Base-by-base conservation (phyloP, 2,797 vertebrate species). In the Poecilia velifera region DNA sequence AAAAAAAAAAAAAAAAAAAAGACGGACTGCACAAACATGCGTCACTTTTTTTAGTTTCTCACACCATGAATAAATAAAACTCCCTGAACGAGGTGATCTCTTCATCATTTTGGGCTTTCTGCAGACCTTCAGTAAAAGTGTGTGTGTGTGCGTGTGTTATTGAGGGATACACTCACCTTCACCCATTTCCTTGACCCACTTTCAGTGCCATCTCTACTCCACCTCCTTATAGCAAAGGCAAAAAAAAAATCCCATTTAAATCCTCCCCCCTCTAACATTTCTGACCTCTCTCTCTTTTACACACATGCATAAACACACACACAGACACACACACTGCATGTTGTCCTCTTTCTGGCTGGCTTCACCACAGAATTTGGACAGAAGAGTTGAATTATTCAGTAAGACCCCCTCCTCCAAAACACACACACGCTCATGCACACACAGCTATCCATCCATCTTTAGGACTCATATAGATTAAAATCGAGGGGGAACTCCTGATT, bases 351-450 rank as follows among this genome's bases (percentile, higher is more conserved):
- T 94, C 91, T 88, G 91, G 91, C 88, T 91, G 90, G 90, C 89
- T 94, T 92, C 92, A 93, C 91, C 82, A 87, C 87, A 87, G 92
- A 93, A 89, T 90, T 93, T 91, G 88, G 89, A 88, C 84, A 92
- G 90, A 90, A 82, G 82, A 89, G 81, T 88, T 95, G 91, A 95
- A 95, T 95, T 93, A 96, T 96, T 95, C 93, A 95, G 82, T 72
- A 87, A 88, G 66, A 85, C 78, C 80, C 84, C 88, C 74, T 78
- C 83, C 78, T 80, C 77, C 66, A n/a, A 81, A 76, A 83, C 74
- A 72, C 74, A 77, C 76, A 75, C 25, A 25, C 45, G 16, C 68
- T 64, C 77, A 41, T 64, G 45, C 72, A 34, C 76, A 53, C 28
- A 4, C 74, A 18, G 39, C 66, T 43, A 70, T 14, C 31, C 39